phyloP scores from a whole-genome alignment of 2,797 vertebrate species.

The Eupleurogrammus muticus region DNA sequence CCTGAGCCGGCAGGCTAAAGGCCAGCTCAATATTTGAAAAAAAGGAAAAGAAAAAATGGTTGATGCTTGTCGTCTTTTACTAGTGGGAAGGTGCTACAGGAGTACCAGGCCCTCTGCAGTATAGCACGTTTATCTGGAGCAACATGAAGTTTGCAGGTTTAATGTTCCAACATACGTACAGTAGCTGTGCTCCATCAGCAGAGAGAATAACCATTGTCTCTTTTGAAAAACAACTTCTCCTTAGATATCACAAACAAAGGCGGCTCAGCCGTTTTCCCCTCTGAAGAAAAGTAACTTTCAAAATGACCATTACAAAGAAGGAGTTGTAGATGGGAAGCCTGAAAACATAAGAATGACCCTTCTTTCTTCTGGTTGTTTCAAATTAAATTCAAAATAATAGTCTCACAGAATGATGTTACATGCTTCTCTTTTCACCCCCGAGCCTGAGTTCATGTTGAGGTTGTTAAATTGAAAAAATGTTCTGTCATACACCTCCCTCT shows the following conservation, averaged over 20 bases:
- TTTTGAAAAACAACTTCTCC: constrained; percentile 8
- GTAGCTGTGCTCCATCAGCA: constrained; percentile 6
- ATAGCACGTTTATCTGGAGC: constrained; percentile 8
- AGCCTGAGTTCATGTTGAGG: constrained; percentile 14
- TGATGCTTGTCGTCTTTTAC: background rate
- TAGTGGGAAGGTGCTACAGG: background rate
- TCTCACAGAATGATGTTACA: constrained; percentile 11
- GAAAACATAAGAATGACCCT: constrained; percentile 21
- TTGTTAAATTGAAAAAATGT: constrained; percentile 36
- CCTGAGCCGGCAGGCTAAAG: background rate
- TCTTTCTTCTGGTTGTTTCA: constrained; percentile 10
- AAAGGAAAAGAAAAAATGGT: background rate
- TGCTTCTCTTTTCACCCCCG: constrained; percentile 15
- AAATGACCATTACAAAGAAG: constrained; percentile 29
- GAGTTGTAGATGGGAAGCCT: background rate
- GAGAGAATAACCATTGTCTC: constrained; percentile 17
- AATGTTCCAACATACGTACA: background rate
- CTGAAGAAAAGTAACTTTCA: constrained; percentile 28
- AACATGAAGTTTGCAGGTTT: constrained; percentile 25
- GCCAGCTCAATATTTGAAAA: background rate
- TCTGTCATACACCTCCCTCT: constrained; percentile 4
- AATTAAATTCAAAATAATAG: constrained; percentile 24
- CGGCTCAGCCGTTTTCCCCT: constrained; percentile 6
- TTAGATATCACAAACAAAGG: constrained; percentile 12
- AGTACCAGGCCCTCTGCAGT: background rate